Evolutionary conservation across 2,888 invertebrate species (phyloP), one percentile per base, ranked within the genome.

Genomic region (Petrolisthes manimaculis): DNA sequence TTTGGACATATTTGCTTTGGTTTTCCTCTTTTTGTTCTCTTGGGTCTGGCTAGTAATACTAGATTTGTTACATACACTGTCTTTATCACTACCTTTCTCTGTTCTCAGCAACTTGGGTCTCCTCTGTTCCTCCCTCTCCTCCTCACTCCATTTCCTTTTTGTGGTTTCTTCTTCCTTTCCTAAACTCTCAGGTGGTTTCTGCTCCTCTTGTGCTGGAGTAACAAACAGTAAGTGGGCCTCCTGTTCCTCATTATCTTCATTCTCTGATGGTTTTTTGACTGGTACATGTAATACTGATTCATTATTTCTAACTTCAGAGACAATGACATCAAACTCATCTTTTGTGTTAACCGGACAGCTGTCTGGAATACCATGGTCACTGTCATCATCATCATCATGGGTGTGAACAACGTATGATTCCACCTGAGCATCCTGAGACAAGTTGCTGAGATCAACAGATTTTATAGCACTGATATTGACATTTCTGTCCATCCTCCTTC

Each of bases 271-370:
- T 54, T 21, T 14, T 24, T 21, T 71, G 74, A 24, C 24, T 14
- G 61, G 24, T 5, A 9, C 8, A 56, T n/a, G 51, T 37, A 5
- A 2, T 4, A 24, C 37, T 0, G 51, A 69, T 12, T 12, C 21
- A 5, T 37, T 55, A 5, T 83, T 83, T 51, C 81, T 88, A 2
- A 56, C 82, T 6, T 87, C 83, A 18, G 84, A 75, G 5, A 89
- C 85, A 18, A 90, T 54, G 9, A 61, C 71, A 77, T 90, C 90
- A 88, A 90, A 90, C 51, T 88, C 75, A 69, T 90, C 86, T 54
- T 88, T 80, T 6, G 90, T 90, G 80, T 67, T 88, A n/a, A 88
- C 90, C 3, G 90, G 90, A 75, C 90, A 90, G 61, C 88, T 84
- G 61, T 89, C 89, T 9, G 89, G 89, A 37, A 89, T 55, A 6